phyloP scores from a whole-genome alignment of 35 echinoderm and acorn worm species.

The Eucidaris tribuloides region DNA sequence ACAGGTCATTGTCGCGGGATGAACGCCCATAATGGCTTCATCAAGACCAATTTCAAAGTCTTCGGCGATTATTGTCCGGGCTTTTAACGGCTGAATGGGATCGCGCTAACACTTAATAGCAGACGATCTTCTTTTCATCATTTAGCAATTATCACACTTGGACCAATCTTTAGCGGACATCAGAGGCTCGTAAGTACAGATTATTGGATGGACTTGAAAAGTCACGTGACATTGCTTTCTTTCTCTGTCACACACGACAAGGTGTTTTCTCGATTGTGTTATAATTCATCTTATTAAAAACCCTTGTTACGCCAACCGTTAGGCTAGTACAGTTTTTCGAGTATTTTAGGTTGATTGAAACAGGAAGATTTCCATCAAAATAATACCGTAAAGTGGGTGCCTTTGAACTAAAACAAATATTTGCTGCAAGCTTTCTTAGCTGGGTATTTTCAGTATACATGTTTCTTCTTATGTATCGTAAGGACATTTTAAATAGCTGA shows the following conservation, averaged over 20 bases:
- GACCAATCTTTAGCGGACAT: neutral
- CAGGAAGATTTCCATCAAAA: too few species aligned
- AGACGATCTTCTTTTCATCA: neutral
- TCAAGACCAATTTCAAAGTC: neutral
- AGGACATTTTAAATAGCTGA: too few species aligned
- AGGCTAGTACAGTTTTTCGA: neutral
- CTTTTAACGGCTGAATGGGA: constrained; percentile 1
- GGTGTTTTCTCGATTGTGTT: neutral
- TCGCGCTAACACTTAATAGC: neutral
- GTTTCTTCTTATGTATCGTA: too few species aligned
- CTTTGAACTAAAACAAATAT: too few species aligned
- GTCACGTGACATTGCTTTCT: neutral
- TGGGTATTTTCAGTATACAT: too few species aligned
- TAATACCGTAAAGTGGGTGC: too few species aligned
- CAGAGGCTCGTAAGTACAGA: neutral
- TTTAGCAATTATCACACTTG: constrained; percentile 9
- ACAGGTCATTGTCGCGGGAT: neutral
- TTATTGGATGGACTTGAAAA: neutral
- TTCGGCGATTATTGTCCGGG: neutral
- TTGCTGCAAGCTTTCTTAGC: too few species aligned
- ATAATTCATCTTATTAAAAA: neutral
- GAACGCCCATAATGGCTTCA: neutral
- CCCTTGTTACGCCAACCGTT: neutral
- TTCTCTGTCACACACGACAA: neutral
- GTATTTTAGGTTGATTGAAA: neutral